phyloP scores from a whole-genome alignment of 2,888 invertebrate genomes.

The Lasioglossum calceatum region DNA sequence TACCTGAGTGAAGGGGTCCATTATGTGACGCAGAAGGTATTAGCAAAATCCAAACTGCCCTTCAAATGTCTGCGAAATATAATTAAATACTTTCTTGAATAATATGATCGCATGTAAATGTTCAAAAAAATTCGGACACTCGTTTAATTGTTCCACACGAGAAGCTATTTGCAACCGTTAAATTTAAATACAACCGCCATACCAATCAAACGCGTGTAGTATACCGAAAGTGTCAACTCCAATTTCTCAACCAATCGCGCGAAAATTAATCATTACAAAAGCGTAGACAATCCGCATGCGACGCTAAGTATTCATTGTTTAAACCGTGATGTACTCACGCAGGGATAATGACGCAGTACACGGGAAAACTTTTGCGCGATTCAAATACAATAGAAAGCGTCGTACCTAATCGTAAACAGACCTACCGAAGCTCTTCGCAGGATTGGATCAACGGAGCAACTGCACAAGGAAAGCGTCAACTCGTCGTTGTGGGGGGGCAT shows the following conservation, averaged over 20 bases:
- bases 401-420: constrained; percentile 6
- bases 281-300: background rate
- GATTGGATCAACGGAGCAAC: constrained; percentile 53
- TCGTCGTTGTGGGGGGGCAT: constrained; percentile 26
- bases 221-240: constrained; percentile 47
- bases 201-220: constrained; percentile 43
- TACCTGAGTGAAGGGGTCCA: constrained; percentile 90
- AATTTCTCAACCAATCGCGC: background rate
- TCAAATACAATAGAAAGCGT: constrained; percentile 52
- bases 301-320: background rate
- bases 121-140: constrained; percentile 1
- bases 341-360: background rate
- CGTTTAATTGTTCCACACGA: background rate
- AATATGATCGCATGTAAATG: background rate
- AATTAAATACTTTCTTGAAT: background rate
- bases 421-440: constrained; percentile 41
- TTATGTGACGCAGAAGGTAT: constrained; percentile 75
- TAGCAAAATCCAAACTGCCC: constrained; percentile 36
- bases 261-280: constrained; percentile 6
- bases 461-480: constrained; percentile 12
- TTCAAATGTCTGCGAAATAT: constrained; percentile 20
- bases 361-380: constrained; percentile 27
- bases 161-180: constrained; percentile 75
- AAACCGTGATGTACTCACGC: background rate
- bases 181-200: constrained; percentile 79